Base-by-base conservation (phyloP, 2,797 vertebrate genomes). In the Melanotaenia nigrans region DNA sequence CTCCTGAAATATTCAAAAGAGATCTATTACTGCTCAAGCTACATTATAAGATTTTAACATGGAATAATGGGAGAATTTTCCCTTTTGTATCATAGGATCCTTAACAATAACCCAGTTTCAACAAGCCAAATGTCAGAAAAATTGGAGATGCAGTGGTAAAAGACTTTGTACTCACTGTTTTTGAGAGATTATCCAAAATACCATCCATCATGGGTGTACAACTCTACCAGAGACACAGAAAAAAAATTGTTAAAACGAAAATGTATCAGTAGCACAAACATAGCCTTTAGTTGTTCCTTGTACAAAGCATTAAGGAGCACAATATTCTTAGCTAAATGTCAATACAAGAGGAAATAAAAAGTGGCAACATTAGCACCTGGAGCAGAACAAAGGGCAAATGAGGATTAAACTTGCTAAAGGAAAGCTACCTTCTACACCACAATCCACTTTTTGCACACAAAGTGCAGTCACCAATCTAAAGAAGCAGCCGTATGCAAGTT, bases 1-100 rank as follows among this genome's bases (percentile, higher is more conserved):
- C 73, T 99, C 98, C 98, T 99, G 89, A n/a, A 93, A 92, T 12
- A 60, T 20, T 24, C 1, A 58, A 64, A 53, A 42, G 8, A 20
- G 20, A 47, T 22, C n/a, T 5, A 24, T 24, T n/a, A 49, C 7
- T 22, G n/a, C 4, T 42, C 40, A 42, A 42, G 12, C 36, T 38
- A 18, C 40, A 49, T 49, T 25, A 22, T 12, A 20, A 12, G 28
- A 55, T 8, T 36, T 0, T 40, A 55, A 70, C 3, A 66, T 1
- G 8, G 7, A 4, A 53, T 4, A 10, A 24, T 13, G 22, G 4
- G 11, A 53, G 49, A 53, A 9, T 53, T 53, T 53, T 4, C 49
- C 22, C 49, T 13, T 24, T 10, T 53, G 22, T 12, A 3, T 53
- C 1, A 12, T 53, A 24, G 22, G 22, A 53, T 53, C 22, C 22